Percentiles rank a stretch among this genome's conserved stretches.
Conservation (phyloP, 2,888 invertebrate genomes). For the Melipona beecheii region DNA sequence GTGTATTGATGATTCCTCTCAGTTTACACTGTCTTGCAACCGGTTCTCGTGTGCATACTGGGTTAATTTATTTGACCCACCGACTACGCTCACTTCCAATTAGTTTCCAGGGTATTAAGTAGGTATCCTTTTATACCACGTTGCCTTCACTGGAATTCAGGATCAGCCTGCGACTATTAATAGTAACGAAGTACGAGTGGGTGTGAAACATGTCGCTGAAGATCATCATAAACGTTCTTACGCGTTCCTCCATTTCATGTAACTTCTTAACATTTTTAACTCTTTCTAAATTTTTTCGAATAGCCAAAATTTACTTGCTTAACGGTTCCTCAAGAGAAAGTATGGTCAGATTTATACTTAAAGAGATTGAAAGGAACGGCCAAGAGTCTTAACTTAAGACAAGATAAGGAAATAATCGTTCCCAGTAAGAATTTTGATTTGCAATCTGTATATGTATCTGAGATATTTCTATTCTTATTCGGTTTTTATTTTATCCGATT, state of each 20-base stretch:
- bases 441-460: neutral
- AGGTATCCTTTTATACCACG: conserved; percentile 50
- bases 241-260: conserved; percentile 18
- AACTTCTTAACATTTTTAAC: neutral
- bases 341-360: neutral
- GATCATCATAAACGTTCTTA: neutral
- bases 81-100: conserved; percentile 68
- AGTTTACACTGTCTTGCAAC: conserved; percentile 58
- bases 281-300: conserved; percentile 11
- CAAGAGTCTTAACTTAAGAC: neutral
- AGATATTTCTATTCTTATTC: neutral
- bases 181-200: conserved; percentile 8
- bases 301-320: neutral
- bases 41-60: conserved; percentile 53
- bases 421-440: neutral
- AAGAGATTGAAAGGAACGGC: neutral
- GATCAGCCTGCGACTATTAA: conserved; percentile 35
- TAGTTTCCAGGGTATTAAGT: conserved; percentile 63
- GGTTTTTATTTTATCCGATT: neutral
- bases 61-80: conserved; percentile 82
- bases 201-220: conserved; percentile 12
- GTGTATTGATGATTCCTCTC: conserved; percentile 59
- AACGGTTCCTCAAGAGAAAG: conserved; percentile 43
- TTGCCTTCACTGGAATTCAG: conserved; percentile 40
- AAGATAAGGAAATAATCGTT: neutral